Conservation (phyloP, 2,113 vertebrate species). For the Axis porcinus region DNA sequence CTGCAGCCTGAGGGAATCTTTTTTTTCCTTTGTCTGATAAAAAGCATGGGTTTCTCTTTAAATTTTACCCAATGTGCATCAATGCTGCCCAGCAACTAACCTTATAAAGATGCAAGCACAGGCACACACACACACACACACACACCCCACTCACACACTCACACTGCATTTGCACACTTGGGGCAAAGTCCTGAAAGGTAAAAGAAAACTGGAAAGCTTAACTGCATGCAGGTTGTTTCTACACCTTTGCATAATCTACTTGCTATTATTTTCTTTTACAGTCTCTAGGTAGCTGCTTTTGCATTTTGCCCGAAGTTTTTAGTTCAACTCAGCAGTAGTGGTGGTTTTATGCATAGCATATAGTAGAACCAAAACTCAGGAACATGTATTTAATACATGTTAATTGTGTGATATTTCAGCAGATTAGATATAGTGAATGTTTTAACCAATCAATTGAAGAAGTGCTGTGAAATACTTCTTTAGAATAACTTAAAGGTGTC, state of each 20-base stretch:
- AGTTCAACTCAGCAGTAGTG: not conserved
- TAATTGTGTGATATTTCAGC: not conserved
- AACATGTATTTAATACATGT: not conserved
- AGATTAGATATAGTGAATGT: not conserved
- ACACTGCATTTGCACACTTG: not conserved
- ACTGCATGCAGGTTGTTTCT: not conserved
- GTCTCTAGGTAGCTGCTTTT: not conserved
- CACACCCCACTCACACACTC: not conserved
- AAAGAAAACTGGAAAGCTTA: not conserved
- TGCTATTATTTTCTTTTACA: not conserved
- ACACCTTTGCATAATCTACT: not conserved
- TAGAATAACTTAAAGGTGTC: not conserved
- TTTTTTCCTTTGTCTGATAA: not conserved
- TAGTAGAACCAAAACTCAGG: not conserved
- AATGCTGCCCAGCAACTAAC: no score
- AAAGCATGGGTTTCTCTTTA: not conserved
- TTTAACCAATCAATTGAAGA: not conserved
- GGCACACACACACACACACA: no score
- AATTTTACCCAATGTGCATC: not conserved
- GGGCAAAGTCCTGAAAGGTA: not conserved
- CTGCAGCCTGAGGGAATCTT: not conserved
- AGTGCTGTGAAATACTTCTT: not conserved
- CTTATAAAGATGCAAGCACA: no score
- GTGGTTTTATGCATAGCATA: not conserved
- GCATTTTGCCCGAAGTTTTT: not conserved